A percentile compares a stretch with the other conserved stretches of the same genome.
Conservation (phyloP, 1,140 invertebrate genomes). For the Pristionchus pacificus region DNA sequence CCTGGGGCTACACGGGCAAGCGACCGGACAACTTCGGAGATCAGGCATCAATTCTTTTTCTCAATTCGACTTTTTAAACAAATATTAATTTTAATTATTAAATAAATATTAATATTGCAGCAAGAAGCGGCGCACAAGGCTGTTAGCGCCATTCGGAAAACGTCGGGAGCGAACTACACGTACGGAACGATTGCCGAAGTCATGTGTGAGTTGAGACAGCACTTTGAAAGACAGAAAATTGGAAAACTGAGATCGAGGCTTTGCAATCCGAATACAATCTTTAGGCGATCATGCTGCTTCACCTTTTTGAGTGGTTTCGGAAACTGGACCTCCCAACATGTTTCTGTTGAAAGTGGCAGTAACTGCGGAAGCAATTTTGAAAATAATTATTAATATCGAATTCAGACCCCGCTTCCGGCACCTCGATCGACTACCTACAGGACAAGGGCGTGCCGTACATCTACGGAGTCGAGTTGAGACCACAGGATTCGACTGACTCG, state of each 20-base stretch:
- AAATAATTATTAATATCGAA: not conserved
- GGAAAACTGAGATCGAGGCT: too few species aligned
- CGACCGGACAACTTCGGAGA: constrained; percentile 48
- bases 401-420: constrained; percentile 51
- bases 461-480: constrained; percentile 51
- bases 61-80: not conserved
- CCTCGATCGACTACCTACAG: constrained; percentile 53
- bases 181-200: constrained; percentile 52
- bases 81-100: too few species aligned
- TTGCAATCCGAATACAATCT: too few species aligned
- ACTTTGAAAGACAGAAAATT: not conserved
- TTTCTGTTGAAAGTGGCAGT: not conserved
- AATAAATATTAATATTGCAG: constrained; percentile 21
- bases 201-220: constrained; percentile 41
- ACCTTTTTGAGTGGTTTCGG: too few species aligned
- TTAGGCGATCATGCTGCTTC: too few species aligned
- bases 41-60: constrained; percentile 29
- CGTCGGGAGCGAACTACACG: constrained; percentile 45
- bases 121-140: constrained; percentile 43
- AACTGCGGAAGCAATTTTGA: not conserved
- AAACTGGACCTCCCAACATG: too few species aligned
- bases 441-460: constrained; percentile 50
- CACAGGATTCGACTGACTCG: constrained; percentile 39
- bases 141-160: constrained; percentile 49
- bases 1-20: constrained; percentile 60